phyloP scores from a whole-genome alignment of 2,888 invertebrate species.

The Drosophila longiperda region DNA sequence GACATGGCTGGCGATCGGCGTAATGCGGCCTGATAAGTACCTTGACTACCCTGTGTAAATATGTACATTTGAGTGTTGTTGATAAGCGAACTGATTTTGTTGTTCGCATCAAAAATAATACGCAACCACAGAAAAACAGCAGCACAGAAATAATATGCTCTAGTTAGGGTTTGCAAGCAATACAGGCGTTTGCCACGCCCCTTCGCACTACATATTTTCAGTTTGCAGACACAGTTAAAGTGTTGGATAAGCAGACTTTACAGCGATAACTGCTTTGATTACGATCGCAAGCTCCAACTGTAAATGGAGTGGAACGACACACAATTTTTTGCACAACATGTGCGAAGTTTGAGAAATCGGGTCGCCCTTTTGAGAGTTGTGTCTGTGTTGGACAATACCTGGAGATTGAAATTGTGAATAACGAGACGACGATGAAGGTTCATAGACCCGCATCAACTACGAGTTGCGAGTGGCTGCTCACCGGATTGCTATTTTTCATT shows the following conservation, averaged over 20 bases:
- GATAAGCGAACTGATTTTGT: constrained; percentile 43
- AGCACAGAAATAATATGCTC: background rate
- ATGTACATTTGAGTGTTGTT: constrained; percentile 19
- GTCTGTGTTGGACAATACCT: background rate
- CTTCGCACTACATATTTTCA: background rate
- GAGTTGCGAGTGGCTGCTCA: background rate
- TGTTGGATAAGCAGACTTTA: constrained; percentile 24
- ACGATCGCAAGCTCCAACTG: constrained; percentile 15
- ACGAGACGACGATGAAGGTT: background rate
- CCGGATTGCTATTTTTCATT: background rate
- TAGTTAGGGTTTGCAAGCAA: background rate
- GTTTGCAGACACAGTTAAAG: constrained; percentile 4
- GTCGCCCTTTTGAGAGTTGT: background rate
- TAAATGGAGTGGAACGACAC: constrained; percentile 46
- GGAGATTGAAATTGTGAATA: background rate
- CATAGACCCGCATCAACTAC: background rate
- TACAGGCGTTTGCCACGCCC: constrained; percentile 13
- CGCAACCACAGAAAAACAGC: constrained; percentile 28
- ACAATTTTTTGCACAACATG: constrained; percentile 29
- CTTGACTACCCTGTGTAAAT: constrained; percentile 1
- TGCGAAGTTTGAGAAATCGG: constrained; percentile 28
- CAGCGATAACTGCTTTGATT: constrained; percentile 41
- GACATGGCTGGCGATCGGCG: constrained; percentile 47
- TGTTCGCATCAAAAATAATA: constrained; percentile 25
- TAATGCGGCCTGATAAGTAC: constrained; percentile 45